A percentile compares a stretch with the other conserved stretches of the same genome.
These are phyloP conservation scores for Exephanes ischioxanthus DNA, from an alignment of 2,888 invertebrate genomes.

Conservation along the genomic window DNA sequence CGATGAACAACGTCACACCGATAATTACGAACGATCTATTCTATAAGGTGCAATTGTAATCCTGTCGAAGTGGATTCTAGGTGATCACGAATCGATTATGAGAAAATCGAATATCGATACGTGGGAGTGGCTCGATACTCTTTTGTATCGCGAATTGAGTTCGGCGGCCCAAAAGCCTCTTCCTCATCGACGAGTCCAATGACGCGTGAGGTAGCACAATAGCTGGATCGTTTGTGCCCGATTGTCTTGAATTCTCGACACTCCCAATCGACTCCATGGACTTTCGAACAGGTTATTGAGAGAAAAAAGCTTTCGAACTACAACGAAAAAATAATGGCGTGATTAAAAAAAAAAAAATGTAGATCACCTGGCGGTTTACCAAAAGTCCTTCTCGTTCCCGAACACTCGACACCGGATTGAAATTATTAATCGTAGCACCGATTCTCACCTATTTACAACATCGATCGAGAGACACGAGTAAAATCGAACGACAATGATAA, in stretches of 20 bases:
- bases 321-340: background rate
- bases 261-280: slow-evolving; percentile 53
- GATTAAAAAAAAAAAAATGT: background rate
- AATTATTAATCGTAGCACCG: background rate
- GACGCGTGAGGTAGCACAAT: slow-evolving; percentile 45
- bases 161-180: slow-evolving; percentile 18
- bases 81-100: background rate
- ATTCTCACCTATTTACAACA: slow-evolving; percentile 21
- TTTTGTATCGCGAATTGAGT: background rate
- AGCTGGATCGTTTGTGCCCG: slow-evolving; percentile 26
- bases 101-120: background rate
- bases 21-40: slow-evolving; percentile 3
- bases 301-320: background rate
- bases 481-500: background rate
- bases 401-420: background rate
- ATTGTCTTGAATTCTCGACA: slow-evolving; percentile 28
- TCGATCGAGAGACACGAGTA: background rate
- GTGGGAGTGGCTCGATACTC: background rate
- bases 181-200: slow-evolving; percentile 59
- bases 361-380: background rate
- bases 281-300: slow-evolving; percentile 8
- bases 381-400: background rate
- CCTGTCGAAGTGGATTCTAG: background rate
- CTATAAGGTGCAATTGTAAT: slow-evolving; percentile 4
- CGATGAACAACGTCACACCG: slow-evolving; percentile 13